A percentile compares a stretch with the other conserved stretches of the same genome.
These are phyloP conservation scores for Cyrtorhinus lividipennis DNA, from an alignment of 1,140 invertebrate species.

Conservation along the genomic window DNA sequence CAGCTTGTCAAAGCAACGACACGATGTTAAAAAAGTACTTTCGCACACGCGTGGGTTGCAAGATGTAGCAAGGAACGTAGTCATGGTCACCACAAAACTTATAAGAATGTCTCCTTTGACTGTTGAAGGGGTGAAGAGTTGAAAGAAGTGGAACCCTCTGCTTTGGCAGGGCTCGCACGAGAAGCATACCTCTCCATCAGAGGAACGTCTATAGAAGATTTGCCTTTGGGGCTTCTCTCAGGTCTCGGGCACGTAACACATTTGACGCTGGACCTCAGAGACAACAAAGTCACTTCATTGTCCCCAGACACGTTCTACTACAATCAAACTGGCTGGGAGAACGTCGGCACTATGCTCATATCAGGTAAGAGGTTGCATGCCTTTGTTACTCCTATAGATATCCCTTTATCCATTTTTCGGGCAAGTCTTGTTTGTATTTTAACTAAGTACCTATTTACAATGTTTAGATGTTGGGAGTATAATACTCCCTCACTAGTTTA, in stretches of 20 bases:
- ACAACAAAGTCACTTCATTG: constrained; percentile 63
- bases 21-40: no score
- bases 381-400: no score
- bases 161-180: constrained; percentile 42
- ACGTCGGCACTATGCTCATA: constrained; percentile 62
- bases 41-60: no score
- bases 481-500: no score
- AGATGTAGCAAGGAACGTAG: no score
- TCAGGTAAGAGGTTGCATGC: constrained; percentile 52
- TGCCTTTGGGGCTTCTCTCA: constrained; percentile 62
- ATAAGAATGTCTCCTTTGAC: no score
- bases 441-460: no score
- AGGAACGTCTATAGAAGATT: constrained; percentile 53
- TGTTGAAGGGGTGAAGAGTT: constrained; percentile 55
- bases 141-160: constrained; percentile 48
- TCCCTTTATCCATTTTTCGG: no score
- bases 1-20: no score
- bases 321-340: constrained; percentile 69
- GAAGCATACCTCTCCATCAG: constrained; percentile 59
- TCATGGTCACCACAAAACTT: no score
- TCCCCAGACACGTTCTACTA: constrained; percentile 71
- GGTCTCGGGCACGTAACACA: constrained; percentile 53
- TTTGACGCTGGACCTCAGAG: constrained; percentile 62
- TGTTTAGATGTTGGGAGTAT: no score
- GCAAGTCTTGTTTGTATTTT: no score